Percentiles rank a stretch among this genome's conserved stretches.
These are phyloP conservation scores for Coelopa pilipes DNA, from an alignment of 2,888 invertebrate species.

Conservation along the genomic window DNA sequence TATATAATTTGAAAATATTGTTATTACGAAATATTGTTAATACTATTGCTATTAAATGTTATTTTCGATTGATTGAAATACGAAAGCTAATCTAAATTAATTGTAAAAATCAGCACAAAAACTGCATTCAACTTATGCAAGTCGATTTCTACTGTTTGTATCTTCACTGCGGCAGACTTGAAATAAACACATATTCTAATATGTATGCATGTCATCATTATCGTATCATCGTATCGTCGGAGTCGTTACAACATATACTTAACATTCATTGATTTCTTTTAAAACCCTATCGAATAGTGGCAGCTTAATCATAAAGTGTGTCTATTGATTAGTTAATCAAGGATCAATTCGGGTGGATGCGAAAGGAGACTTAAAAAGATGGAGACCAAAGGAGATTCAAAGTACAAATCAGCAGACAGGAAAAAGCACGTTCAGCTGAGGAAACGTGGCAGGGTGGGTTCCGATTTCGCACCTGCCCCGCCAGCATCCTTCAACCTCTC, in stretches of 20 bases:
- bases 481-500: neutral
- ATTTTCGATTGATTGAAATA: too few relatives aligned
- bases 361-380: neutral
- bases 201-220: neutral
- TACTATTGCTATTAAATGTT: too few relatives aligned
- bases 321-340: too few relatives aligned
- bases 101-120: neutral
- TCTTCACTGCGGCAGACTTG: slow-evolving; percentile 32
- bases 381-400: too few relatives aligned
- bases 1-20: too few relatives aligned
- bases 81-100: neutral
- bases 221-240: neutral
- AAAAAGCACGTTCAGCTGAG: too few relatives aligned
- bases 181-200: neutral
- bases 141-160: neutral
- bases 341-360: too few relatives aligned
- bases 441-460: too few relatives aligned
- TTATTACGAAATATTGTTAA: too few relatives aligned
- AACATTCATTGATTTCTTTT: neutral
- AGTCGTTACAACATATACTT: neutral
- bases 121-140: neutral
- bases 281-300: slow-evolving; percentile 10
- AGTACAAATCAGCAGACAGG: too few relatives aligned
- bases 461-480: too few relatives aligned
- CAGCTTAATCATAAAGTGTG: slow-evolving; percentile 13